Conservation (phyloP, 2,113 vertebrate genomes). For the Bolborhynchus lineola region DNA sequence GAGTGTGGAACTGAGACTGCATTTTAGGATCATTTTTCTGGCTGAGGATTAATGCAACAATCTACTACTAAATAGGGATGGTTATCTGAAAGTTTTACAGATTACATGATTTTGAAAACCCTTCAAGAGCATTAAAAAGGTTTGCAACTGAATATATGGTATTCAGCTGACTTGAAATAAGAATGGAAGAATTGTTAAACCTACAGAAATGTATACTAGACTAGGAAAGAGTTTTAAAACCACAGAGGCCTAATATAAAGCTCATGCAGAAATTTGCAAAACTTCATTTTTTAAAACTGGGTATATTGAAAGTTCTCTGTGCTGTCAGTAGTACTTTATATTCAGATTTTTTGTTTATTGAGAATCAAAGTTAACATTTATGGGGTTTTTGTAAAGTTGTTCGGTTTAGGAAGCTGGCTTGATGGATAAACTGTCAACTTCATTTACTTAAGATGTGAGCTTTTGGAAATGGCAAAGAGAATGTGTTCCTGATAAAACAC, state of each 20-base stretch:
- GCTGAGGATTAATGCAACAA: neutral
- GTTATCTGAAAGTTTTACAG: neutral
- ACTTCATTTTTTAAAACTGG: neutral
- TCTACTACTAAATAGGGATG: neutral
- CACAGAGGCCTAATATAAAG: neutral
- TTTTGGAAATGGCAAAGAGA: neutral
- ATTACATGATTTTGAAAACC: neutral
- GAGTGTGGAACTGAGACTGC: neutral
- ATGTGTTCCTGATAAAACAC: neutral
- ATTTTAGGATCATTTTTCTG: slow-evolving; percentile 25
- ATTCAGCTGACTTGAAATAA: neutral
- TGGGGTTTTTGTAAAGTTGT: neutral
- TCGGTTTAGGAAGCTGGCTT: neutral
- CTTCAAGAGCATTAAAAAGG: neutral
- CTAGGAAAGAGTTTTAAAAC: neutral
- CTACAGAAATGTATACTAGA: neutral
- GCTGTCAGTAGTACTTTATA: neutral
- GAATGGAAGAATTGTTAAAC: neutral
- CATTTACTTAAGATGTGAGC: neutral
- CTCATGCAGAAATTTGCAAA: neutral
- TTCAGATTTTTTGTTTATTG: neutral
- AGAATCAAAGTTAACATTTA: neutral
- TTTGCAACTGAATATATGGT: neutral
- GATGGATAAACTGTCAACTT: neutral
- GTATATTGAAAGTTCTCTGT: neutral